These are phyloP conservation scores for Sitophilus oryzae DNA, from an alignment of 1,140 invertebrate genomes.

Conservation along the genomic window DNA sequence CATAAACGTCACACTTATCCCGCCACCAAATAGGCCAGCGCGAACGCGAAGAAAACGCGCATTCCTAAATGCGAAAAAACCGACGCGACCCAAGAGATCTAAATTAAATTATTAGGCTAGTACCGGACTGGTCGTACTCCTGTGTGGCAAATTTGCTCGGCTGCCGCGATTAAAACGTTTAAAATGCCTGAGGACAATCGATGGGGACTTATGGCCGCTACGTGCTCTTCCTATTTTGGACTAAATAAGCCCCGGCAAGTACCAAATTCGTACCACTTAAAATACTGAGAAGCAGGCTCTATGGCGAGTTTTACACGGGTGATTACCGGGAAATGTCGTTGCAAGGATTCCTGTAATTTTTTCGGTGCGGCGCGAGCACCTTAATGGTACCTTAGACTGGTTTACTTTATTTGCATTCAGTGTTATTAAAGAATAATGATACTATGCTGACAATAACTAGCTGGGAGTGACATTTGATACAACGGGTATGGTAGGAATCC, in stretches of 20 bases:
- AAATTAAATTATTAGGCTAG: slow-evolving; percentile 32
- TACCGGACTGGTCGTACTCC: slow-evolving; percentile 10
- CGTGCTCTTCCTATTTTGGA: slow-evolving; percentile 29
- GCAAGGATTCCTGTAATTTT: slow-evolving; percentile 13
- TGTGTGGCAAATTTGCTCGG: slow-evolving; percentile 27
- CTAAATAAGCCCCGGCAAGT: slow-evolving; percentile 17
- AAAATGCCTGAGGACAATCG: slow-evolving; percentile 22
- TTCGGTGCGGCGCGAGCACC: too few relatives aligned
- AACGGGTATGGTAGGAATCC: too few relatives aligned
- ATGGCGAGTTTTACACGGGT: slow-evolving; percentile 24
- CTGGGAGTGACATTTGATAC: too few relatives aligned
- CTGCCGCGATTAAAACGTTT: slow-evolving; percentile 30
- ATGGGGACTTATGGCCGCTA: slow-evolving; percentile 25
- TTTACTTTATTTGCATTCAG: too few relatives aligned
- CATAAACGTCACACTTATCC: too few relatives aligned
- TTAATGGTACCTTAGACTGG: too few relatives aligned
- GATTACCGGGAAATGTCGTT: slow-evolving; percentile 22
- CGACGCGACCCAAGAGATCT: too few relatives aligned
- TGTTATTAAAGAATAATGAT: too few relatives aligned
- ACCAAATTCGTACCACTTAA: slow-evolving; percentile 27
- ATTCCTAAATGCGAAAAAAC: too few relatives aligned
- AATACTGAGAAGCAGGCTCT: slow-evolving; percentile 28
- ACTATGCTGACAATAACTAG: too few relatives aligned
- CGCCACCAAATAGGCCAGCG: too few relatives aligned
- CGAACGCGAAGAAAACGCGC: too few relatives aligned